These are phyloP conservation scores for Apistogramma diplotaenia DNA, from an alignment of 2,113 vertebrate species.

Conservation along the genomic window DNA sequence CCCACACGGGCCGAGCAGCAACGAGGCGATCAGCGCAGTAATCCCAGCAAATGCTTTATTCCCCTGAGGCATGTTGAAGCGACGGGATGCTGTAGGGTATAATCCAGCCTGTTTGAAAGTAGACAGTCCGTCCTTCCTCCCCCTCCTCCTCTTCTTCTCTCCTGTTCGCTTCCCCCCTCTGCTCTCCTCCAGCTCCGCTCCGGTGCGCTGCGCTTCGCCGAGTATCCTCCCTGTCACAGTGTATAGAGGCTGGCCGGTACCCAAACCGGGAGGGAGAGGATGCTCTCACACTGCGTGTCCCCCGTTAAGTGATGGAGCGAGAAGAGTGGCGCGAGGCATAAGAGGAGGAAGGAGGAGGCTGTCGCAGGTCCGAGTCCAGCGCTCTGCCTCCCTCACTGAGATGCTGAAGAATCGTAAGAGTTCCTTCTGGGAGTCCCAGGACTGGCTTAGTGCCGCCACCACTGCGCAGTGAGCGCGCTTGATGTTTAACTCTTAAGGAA, in stretches of 20 bases:
- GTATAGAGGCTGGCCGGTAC: conserved; percentile 1
- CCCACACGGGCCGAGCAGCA: conserved; percentile 54
- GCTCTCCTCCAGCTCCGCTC: conserved; percentile 53
- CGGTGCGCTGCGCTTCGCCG: conserved; percentile 32
- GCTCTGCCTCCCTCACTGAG: neutral
- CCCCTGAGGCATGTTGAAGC: conserved; percentile 52
- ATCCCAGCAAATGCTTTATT: conserved; percentile 36
- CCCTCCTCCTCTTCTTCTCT: conserved; percentile 2
- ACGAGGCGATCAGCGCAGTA: conserved; percentile 35
- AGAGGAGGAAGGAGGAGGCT: neutral
- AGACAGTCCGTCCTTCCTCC: conserved; percentile 16
- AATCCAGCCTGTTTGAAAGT: conserved; percentile 24
- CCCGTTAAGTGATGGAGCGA: conserved; percentile 31
- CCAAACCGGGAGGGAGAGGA: neutral
- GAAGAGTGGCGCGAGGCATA: neutral
- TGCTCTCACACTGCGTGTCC: conserved; percentile 30
- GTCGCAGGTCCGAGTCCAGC: conserved; percentile 12
- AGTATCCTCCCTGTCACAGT: conserved; percentile 25
- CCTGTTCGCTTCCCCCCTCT: conserved; percentile 3
- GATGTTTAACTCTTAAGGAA: neutral
- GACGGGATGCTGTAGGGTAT: conserved; percentile 5
- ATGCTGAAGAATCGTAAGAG: neutral
- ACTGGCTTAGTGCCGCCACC: neutral
- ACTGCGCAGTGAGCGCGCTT: neutral
- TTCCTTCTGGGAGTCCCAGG: conserved; percentile 8